Evolutionary conservation across 2,888 invertebrate genomes (phyloP).

Genomic region (Schrankia costaestrigalis): DNA sequence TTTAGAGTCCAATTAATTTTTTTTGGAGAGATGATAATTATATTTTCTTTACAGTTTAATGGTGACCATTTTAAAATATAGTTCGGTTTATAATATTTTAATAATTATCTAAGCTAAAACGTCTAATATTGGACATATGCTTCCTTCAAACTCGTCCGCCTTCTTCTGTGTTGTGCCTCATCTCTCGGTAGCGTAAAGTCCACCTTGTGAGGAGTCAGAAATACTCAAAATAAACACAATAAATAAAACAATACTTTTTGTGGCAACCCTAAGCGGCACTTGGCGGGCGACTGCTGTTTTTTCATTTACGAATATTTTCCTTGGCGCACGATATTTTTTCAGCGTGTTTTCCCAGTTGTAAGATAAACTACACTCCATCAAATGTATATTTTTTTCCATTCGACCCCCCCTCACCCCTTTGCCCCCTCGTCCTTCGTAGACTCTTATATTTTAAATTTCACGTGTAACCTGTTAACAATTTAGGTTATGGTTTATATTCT

Average conservation of each 20-base stretch:
- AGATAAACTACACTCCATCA: conserved; percentile 79
- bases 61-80: too few species aligned
- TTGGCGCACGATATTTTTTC: conserved; percentile 77
- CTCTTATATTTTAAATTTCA: conserved; percentile 38
- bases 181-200: too few species aligned
- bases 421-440: conserved; percentile 18
- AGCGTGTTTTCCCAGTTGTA: conserved; percentile 77
- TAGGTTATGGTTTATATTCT: conserved; percentile 21
- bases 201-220: too few species aligned
- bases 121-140: too few species aligned
- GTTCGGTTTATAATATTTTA: too few species aligned
- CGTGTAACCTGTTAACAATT: conserved; percentile 33
- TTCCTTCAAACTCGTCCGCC: too few species aligned
- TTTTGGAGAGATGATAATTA: too few species aligned
- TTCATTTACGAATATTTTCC: conserved; percentile 81
- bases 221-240: background rate
- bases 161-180: too few species aligned
- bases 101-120: too few species aligned
- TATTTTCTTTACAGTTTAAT: too few species aligned
- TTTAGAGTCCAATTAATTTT: too few species aligned
- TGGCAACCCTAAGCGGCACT: conserved; percentile 53
- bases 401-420: conserved; percentile 25
- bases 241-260: background rate
- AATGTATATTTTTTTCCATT: conserved; percentile 70
- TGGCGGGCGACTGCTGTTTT: conserved; percentile 69